Conservation (phyloP, 2,113 vertebrate genomes). For the Tiliqua scincoides region DNA sequence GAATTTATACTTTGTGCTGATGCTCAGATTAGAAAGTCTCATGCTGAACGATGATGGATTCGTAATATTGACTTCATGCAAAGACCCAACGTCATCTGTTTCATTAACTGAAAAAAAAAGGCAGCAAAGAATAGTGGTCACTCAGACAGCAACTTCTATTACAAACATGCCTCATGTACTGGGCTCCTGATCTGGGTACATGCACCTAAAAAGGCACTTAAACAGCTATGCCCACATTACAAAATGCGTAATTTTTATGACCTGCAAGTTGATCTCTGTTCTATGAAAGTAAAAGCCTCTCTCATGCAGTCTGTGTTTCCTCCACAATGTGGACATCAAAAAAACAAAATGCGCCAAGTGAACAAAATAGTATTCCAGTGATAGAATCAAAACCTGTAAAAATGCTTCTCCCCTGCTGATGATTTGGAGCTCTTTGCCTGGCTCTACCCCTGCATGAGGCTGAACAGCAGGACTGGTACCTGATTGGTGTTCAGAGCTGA, state of each 20-base stretch:
- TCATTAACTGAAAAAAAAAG: slow-evolving; percentile 84
- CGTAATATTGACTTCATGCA: slow-evolving; percentile 81
- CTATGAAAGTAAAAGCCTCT: no score
- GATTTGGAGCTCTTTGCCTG: no score
- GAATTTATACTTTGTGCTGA: slow-evolving; percentile 91
- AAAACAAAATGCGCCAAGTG: not conserved
- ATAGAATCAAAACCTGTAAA: no score
- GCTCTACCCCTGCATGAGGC: no score
- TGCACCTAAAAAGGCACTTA: not conserved
- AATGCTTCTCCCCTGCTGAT: no score
- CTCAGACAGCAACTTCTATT: slow-evolving; percentile 24
- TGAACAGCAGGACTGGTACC: no score
- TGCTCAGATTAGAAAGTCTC: slow-evolving; percentile 81
- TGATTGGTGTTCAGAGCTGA: no score
- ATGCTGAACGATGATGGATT: slow-evolving; percentile 78
- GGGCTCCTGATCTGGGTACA: not conserved
- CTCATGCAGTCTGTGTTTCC: no score
- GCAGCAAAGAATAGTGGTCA: not conserved
- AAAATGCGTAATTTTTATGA: not conserved
- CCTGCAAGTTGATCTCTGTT: not conserved
- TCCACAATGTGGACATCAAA: not conserved
- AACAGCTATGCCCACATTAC: not conserved
- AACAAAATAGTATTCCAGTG: no score
- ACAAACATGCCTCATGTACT: rapidly evolving
- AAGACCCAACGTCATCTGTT: slow-evolving; percentile 82